These are phyloP conservation scores for Gopherus flavomarginatus DNA, from an alignment of 2,113 vertebrate genomes.

Conservation along the genomic window DNA sequence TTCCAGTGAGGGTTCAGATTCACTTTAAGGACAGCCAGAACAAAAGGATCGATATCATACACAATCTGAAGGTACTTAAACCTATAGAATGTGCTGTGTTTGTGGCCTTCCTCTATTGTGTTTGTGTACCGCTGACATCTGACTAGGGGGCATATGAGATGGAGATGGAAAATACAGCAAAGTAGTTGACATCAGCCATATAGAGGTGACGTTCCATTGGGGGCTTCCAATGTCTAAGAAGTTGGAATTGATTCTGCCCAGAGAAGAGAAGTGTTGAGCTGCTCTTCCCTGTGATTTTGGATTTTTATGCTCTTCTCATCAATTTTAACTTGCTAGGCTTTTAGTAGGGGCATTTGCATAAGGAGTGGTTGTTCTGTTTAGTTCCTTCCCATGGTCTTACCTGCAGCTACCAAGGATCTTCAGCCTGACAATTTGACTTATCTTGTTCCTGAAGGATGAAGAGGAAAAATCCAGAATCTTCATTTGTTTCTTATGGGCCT, in stretches of 20 bases:
- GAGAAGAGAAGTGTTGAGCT: background rate
- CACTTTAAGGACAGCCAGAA: constrained; percentile 98
- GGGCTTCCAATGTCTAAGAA: background rate
- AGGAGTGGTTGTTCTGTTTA: background rate
- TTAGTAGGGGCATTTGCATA: background rate
- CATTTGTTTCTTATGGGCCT: rapidly evolving
- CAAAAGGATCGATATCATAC: constrained; percentile 99
- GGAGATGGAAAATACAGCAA: background rate
- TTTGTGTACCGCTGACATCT: background rate
- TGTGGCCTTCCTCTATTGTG: background rate
- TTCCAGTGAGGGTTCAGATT: constrained; percentile 97
- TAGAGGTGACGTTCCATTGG: rapidly evolving
- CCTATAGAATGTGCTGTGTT: background rate
- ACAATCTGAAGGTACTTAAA: constrained; percentile 93
- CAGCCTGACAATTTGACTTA: rapidly evolving
- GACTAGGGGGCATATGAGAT: background rate
- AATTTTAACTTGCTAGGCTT: background rate
- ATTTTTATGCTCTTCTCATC: background rate
- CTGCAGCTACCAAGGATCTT: background rate
- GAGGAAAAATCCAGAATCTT: background rate
- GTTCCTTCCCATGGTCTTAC: background rate
- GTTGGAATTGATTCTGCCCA: background rate
- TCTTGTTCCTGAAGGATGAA: background rate
- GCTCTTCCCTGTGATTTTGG: background rate
- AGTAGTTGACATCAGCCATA: background rate